Evolutionary conservation across 2,888 invertebrate genomes (phyloP).

Genomic region (Drosophila incognita): DNA sequence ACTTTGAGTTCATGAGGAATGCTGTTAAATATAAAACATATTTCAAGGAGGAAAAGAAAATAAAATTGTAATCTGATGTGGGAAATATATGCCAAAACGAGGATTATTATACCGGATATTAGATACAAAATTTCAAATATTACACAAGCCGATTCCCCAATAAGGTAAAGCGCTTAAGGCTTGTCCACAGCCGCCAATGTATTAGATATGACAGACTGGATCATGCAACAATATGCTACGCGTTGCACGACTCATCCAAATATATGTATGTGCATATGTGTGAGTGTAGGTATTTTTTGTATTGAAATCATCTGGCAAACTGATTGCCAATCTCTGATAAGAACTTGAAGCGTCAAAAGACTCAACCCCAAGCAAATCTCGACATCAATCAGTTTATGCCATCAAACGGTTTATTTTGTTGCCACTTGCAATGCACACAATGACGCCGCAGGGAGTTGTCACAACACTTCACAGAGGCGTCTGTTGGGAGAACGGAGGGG

Average conservation of each 20-base stretch:
- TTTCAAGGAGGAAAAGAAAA: neutral
- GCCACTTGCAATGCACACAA: conserved; percentile 60
- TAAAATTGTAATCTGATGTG: neutral
- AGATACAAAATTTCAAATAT: neutral
- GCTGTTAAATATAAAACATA: neutral
- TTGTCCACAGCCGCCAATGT: neutral
- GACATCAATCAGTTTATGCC: conserved; percentile 60
- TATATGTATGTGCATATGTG: neutral
- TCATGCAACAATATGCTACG: conserved; percentile 22
- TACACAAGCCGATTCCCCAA: neutral
- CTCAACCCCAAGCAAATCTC: conserved; percentile 28
- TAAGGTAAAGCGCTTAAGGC: neutral
- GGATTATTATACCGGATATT: conserved; percentile 20
- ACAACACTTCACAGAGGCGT: neutral
- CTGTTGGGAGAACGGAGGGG: neutral
- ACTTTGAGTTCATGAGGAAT: neutral
- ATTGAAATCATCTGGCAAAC: conserved; percentile 22
- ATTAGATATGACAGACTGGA: conserved; percentile 2
- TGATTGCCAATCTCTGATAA: conserved; percentile 44
- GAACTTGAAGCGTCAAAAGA: conserved; percentile 24
- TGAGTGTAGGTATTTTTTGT: neutral
- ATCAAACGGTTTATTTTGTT: conserved; percentile 66
- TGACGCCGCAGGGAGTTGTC: conserved; percentile 70
- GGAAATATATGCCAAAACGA: neutral
- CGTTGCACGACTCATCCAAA: neutral